Base-by-base conservation (phyloP, 2,888 invertebrate genomes). In the Arge pagana region DNA sequence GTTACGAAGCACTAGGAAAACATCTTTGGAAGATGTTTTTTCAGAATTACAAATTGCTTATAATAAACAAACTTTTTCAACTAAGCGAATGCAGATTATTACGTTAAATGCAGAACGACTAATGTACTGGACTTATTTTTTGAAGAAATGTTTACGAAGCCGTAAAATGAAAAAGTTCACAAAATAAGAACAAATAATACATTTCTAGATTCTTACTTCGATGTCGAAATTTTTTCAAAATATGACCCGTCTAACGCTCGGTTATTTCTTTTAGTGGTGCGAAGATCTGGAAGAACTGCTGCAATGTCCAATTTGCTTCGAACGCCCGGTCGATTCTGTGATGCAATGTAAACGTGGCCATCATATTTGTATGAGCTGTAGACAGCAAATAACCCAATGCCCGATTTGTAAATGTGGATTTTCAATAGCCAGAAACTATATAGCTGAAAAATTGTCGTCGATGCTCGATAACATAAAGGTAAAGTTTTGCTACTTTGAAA, bases 291-390 rank as follows among this genome's bases (percentile, higher is more conserved):
- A 82, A 61, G 82, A 83, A 50, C 61, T 83, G 42, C 67, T 83
- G 3, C 80, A 82, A 68, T 83, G 83, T 65, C 82, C 82, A 16
- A 79, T 83, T n/a, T 83, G 83, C 67, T 80, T 81, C 61, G 81
- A 82, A 59, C 77, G 79, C 49, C 79, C 81, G 8, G 57, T 72
- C 1, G 78, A 77, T 1, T 78, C 78, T 54, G 80, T 83, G 53
- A 77, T 79, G 55, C 81, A 82, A 63, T 84, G 83, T 61, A 71
- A 77, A 60, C 79, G 80, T 56, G 83, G 83, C 0, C 83, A 84
- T 62, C 82, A 83, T 68, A 79, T 83, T 0, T 84, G 83, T 56
- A 76, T 76, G 2, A 64, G 70, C 2, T 84, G 83, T 66, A 80
- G 78, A 59, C 60, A 65, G 35, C 79, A 80, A 48, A 70, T 83